Percentiles rank a stretch among this genome's conserved stretches.
phyloP scores from a whole-genome alignment of 30 jellyfish, hydroid and myxozoan species.

The Aurelia aurita complex sp. Pacific region DNA sequence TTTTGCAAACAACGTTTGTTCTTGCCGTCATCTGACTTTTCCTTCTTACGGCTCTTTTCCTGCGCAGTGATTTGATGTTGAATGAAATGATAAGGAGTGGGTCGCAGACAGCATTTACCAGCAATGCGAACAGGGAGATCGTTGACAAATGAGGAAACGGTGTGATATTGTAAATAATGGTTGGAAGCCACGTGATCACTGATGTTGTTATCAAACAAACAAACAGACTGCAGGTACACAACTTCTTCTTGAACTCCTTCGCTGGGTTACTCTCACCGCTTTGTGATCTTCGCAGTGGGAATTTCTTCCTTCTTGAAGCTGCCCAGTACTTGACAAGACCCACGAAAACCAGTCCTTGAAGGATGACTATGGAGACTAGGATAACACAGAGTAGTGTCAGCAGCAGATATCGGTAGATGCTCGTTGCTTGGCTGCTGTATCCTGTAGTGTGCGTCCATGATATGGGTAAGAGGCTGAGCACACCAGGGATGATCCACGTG shows the following conservation, averaged over 20 bases:
- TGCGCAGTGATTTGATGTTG: conserved; percentile 16
- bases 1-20: no score
- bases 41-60: background rate
- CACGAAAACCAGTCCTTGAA: conserved; percentile 28
- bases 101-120: conserved; percentile 46
- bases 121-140: conserved; percentile 52
- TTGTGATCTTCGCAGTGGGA: conserved; percentile 1
- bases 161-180: conserved; percentile 35
- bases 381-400: conserved; percentile 20
- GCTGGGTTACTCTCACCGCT: conserved; percentile 19
- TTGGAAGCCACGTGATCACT: conserved; percentile 63
- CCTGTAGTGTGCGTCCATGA: conserved; percentile 40
- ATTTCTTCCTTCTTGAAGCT: conserved; percentile 8
- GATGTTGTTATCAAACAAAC: conserved; percentile 35
- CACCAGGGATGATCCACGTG: conserved; percentile 42
- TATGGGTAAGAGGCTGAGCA: conserved; percentile 46
- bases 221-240: conserved; percentile 23
- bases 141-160: conserved; percentile 23
- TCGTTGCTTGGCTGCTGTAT: conserved; percentile 42
- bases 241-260: conserved; percentile 26
- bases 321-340: conserved; percentile 55
- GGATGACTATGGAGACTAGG: conserved; percentile 5
- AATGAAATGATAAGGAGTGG: conserved; percentile 40
- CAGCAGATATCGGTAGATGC: conserved; percentile 17
- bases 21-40: background rate